A percentile compares a stretch with the other conserved stretches of the same genome.
Conservation (phyloP, 2,797 vertebrate genomes). For the Myripristis murdjan region DNA sequence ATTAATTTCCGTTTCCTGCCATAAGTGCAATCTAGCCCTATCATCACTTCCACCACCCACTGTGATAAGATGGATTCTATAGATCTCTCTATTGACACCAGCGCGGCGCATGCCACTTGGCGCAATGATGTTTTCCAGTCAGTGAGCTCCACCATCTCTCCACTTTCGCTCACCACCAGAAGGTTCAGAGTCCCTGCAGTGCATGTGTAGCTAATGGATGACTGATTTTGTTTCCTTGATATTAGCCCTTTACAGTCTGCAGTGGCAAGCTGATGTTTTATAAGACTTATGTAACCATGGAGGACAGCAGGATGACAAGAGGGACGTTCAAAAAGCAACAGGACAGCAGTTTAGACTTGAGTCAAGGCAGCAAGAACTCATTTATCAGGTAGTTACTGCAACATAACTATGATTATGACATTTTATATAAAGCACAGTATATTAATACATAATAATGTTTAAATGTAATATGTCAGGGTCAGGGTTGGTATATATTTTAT, state of each 20-base stretch:
- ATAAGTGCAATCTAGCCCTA: constrained; percentile 7
- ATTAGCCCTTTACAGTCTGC: not conserved
- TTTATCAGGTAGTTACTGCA: too few species aligned
- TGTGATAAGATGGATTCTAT: constrained; percentile 10
- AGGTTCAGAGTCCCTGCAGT: not conserved
- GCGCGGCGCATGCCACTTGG: not conserved
- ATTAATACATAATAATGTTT: too few species aligned
- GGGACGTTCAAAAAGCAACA: not conserved
- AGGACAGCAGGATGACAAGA: not conserved
- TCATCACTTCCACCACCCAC: constrained; percentile 28
- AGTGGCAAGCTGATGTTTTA: constrained; percentile 12
- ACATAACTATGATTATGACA: too few species aligned
- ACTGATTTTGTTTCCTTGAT: constrained; percentile 20
- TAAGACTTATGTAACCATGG: constrained; percentile 13
- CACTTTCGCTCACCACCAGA: not conserved
- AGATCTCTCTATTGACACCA: constrained; percentile 8
- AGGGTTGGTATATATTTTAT: too few species aligned
- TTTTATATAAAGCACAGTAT: too few species aligned
- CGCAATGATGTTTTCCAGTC: not conserved
- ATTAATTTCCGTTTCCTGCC: constrained; percentile 13
- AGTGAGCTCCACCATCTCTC: constrained; percentile 5
- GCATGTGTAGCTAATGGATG: constrained; percentile 32
- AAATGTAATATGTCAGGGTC: too few species aligned
- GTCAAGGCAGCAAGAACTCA: too few species aligned
- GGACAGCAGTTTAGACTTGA: too few species aligned